Evolutionary conservation across 2,113 vertebrate species (phyloP).

Genomic region (Trogon surrucura): DNA sequence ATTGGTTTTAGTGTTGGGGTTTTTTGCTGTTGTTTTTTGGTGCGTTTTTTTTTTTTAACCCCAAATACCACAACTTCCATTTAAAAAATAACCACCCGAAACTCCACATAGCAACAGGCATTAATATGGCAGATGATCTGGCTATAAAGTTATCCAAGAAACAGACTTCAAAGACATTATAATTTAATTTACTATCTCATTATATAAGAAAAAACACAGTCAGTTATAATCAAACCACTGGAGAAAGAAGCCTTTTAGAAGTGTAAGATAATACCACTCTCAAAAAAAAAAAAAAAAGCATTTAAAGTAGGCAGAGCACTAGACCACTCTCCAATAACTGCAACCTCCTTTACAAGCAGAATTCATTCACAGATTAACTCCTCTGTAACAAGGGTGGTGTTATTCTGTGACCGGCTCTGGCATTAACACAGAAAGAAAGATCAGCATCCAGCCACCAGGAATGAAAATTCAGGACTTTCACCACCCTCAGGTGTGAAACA

Average conservation of each 20-base stretch:
- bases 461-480: background rate
- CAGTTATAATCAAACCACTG: background rate
- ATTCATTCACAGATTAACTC: background rate
- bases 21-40: background rate
- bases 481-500: background rate
- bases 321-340: background rate
- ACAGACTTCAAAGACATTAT: background rate
- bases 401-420: background rate
- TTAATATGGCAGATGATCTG: background rate
- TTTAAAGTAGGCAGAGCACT: background rate
- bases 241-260: background rate
- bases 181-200: background rate
- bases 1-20: background rate
- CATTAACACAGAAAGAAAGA: background rate
- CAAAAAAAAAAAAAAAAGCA: background rate
- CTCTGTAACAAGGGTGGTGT: background rate
- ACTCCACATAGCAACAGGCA: background rate
- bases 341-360: background rate
- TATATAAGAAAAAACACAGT: background rate
- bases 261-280: background rate
- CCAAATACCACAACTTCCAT: background rate
- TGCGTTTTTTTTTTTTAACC: background rate
- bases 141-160: background rate
- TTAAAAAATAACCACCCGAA: background rate
- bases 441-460: background rate